A percentile compares a stretch with the other conserved stretches of the same genome.
Evolutionary conservation across 1,140 invertebrate genomes (phyloP).

Genomic region (Hesperophylax magnus): DNA sequence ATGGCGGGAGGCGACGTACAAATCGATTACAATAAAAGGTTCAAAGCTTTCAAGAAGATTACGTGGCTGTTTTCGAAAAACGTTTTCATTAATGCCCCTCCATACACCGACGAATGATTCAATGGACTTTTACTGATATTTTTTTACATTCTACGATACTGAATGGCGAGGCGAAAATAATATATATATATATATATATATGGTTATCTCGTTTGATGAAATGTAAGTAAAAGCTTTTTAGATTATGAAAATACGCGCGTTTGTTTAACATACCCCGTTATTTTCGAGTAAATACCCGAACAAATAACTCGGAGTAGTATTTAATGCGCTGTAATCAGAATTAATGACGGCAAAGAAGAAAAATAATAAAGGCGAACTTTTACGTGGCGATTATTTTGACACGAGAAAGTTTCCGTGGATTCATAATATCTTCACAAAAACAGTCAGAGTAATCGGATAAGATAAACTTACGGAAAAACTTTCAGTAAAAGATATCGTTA

Average conservation of each 20-base stretch:
- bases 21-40: slow-evolving; percentile 58
- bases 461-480: slow-evolving; percentile 15
- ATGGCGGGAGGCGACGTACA: slow-evolving; percentile 47
- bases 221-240: slow-evolving; percentile 5
- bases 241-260: slow-evolving; percentile 3
- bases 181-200: too few relatives aligned
- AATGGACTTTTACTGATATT: slow-evolving; percentile 20
- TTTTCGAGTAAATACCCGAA: neutral
- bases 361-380: neutral
- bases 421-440: slow-evolving; percentile 24
- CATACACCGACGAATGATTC: slow-evolving; percentile 25
- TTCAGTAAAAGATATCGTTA: slow-evolving; percentile 24
- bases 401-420: slow-evolving; percentile 5
- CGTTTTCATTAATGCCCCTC: slow-evolving; percentile 52
- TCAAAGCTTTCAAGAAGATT: slow-evolving; percentile 54
- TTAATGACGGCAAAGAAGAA: neutral
- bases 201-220: slow-evolving; percentile 1
- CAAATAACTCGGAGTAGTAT: neutral
- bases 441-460: slow-evolving; percentile 21
- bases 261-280: too few relatives aligned
- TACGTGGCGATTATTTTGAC: slow-evolving; percentile 17
- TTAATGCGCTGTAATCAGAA: neutral
- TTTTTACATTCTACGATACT: slow-evolving; percentile 19
- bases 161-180: neutral
- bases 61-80: slow-evolving; percentile 50